Evolutionary conservation across 92 coral and sea anemone species (phyloP).

Genomic region (Epizoanthus scotinus): DNA sequence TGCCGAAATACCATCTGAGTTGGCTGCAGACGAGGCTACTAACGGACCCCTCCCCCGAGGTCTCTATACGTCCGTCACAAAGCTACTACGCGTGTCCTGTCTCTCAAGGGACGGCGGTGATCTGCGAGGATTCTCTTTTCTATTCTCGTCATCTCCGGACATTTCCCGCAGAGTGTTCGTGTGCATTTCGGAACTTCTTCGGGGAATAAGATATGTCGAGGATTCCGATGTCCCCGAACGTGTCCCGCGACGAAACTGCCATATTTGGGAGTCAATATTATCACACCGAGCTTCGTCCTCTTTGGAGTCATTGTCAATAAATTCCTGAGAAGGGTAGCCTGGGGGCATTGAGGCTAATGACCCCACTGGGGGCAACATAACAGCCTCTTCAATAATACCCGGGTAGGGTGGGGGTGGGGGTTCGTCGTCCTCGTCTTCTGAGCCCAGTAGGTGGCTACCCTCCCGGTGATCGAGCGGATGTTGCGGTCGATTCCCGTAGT

Average conservation of each 20-base stretch:
- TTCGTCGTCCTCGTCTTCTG: conserved; percentile 81
- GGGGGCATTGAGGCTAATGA: conserved; percentile 27
- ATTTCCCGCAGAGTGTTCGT: conserved; percentile 12
- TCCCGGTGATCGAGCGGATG: conserved; percentile 74
- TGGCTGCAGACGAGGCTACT: too few relatives aligned
- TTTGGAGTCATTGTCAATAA: conserved; percentile 12
- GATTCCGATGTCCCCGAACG: conserved; percentile 23
- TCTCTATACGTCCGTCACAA: conserved; percentile 76
- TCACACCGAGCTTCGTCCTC: not conserved
- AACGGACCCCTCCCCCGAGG: too few relatives aligned
- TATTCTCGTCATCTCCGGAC: conserved; percentile 16
- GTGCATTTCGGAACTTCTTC: conserved; percentile 10
- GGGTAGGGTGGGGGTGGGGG: conserved; percentile 86
- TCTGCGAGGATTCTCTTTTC: conserved; percentile 46
- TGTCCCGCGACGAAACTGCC: conserved; percentile 29
- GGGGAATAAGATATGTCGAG: conserved; percentile 7
- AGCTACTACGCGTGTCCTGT: conserved; percentile 80
- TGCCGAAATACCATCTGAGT: too few relatives aligned
- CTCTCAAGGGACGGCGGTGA: conserved; percentile 58
- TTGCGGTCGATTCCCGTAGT: conserved; percentile 61
- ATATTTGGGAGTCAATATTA: conserved; percentile 14
- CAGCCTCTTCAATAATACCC: conserved; percentile 43
- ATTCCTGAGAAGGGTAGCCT: conserved; percentile 26
- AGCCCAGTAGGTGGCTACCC: conserved; percentile 69
- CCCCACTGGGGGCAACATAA: not conserved